These are phyloP conservation scores for Bradypodion pumilum DNA, from an alignment of 2,797 vertebrate species.

Conservation along the genomic window DNA sequence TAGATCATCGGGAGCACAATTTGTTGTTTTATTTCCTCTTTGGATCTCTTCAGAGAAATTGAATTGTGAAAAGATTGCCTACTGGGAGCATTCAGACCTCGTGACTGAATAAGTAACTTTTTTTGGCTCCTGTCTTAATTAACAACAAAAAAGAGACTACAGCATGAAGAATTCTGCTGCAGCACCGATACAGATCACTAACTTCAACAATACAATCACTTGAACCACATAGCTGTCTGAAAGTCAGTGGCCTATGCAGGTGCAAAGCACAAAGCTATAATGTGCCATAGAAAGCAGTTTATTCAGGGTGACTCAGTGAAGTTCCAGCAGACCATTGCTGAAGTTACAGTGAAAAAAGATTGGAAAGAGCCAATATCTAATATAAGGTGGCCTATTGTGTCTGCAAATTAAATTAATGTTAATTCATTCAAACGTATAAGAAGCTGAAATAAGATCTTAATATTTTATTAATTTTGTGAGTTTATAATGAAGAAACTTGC, in stretches of 20 bases:
- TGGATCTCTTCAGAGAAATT: slow-evolving; percentile 70
- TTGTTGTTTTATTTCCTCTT: slow-evolving; percentile 81
- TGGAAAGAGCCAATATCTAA: background rate
- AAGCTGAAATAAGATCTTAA: background rate
- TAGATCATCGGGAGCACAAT: slow-evolving; percentile 75
- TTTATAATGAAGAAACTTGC: background rate
- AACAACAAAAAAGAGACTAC: slow-evolving; percentile 72
- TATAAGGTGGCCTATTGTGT: slow-evolving; percentile 5
- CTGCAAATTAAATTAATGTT: slow-evolving; percentile 50
- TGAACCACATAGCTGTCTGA: slow-evolving; percentile 50
- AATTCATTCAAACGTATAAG: slow-evolving; percentile 20
- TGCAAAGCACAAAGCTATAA: slow-evolving; percentile 63
- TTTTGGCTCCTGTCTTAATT: slow-evolving; percentile 78
- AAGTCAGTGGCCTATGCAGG: slow-evolving; percentile 61
- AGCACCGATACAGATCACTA: slow-evolving; percentile 71
- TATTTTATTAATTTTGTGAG: slow-evolving; percentile 22
- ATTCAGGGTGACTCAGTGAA: slow-evolving; percentile 1
- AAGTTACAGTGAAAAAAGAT: slow-evolving; percentile 9
- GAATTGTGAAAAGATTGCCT: slow-evolving; percentile 76
- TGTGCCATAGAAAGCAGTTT: slow-evolving; percentile 5
- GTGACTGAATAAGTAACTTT: slow-evolving; percentile 74
- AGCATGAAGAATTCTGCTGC: slow-evolving; percentile 66
- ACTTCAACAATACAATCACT: slow-evolving; percentile 58
- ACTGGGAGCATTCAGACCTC: slow-evolving; percentile 72
- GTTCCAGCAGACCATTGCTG: background rate